Evolutionary conservation across 2,797 vertebrate species (phyloP), one percentile per base, ranked within the genome.

Genomic region (Megaceryle alcyon): DNA sequence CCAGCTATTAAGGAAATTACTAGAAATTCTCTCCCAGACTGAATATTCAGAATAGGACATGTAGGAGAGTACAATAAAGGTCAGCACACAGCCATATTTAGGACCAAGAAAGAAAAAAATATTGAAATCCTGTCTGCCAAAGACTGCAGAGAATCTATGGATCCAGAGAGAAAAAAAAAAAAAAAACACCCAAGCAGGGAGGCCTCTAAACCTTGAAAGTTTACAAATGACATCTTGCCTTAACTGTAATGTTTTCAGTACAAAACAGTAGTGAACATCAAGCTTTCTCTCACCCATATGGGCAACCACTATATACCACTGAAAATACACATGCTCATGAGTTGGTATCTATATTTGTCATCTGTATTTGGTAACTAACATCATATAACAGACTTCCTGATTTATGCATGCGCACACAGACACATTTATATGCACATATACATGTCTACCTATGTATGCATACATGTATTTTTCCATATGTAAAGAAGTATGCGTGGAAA

Each of bases 51-150:
- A 83, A 82, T 9, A 79, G 23, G 25, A 15, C 39, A 54, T 5
- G 19, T 39, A 72, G n/a, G 20, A 88, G 10, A 83, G 9, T 35
- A 54, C 29, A 78, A 20, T 14, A 71, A 72, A 94, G 75, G 59
- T 79, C 85, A 81, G 41, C 4, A 83, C 15, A 76, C 9, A 44
- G 54, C 16, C 6, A 5, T 37, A 70, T 28, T 93, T 37, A 12
- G 21, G 20, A 28, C 63, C 90, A 92, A 86, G 83, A 94, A 85
- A 65, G 22, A 84, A 60, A 22, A 88, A 86, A 77, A 90, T 56
- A 93, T 1, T 8, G 39, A 57, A 75, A 41, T 18, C 3, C 60
- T 61, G 23, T 28, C 26, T 66, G 70, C 33, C 22, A 68, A 1
- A 7, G 18, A 46, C 57, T 75, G 54, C 29, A 53, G 22, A 66